phyloP scores from a whole-genome alignment of 2,888 invertebrate species.

The Ypsolopha scabrella region DNA sequence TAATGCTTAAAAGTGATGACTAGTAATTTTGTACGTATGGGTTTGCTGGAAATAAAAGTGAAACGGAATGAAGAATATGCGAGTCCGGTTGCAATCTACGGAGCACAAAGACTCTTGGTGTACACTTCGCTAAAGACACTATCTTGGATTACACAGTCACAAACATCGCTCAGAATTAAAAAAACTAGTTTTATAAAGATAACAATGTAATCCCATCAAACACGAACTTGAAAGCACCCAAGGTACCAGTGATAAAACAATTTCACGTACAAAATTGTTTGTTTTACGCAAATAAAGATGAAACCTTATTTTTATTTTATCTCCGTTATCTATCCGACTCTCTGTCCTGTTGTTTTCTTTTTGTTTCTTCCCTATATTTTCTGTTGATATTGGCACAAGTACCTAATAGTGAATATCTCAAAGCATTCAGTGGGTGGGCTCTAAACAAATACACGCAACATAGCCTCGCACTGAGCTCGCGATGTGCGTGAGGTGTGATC shows the following conservation, averaged over 20 bases:
- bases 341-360: conserved; percentile 61
- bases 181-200: background rate
- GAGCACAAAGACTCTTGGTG: conserved; percentile 71
- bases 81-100: conserved; percentile 71
- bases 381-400: background rate
- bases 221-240: background rate
- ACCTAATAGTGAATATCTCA: background rate
- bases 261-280: background rate
- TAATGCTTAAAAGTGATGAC: background rate
- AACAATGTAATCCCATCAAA: conserved; percentile 1
- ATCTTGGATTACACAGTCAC: conserved; percentile 71
- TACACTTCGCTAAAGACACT: conserved; percentile 63
- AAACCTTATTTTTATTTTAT: conserved; percentile 44
- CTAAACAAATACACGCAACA: conserved; percentile 65
- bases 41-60: conserved; percentile 11
- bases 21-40: background rate
- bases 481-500: conserved; percentile 67
- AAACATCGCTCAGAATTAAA: conserved; percentile 39
- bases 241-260: background rate
- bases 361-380: conserved; percentile 21
- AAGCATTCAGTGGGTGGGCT: conserved; percentile 48
- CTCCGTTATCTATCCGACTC: conserved; percentile 51
- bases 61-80: conserved; percentile 36
- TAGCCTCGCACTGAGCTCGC: conserved; percentile 47
- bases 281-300: conserved; percentile 8